Conservation (phyloP, 2,888 invertebrate species). For the Lordiphosa andalusiaca region DNA sequence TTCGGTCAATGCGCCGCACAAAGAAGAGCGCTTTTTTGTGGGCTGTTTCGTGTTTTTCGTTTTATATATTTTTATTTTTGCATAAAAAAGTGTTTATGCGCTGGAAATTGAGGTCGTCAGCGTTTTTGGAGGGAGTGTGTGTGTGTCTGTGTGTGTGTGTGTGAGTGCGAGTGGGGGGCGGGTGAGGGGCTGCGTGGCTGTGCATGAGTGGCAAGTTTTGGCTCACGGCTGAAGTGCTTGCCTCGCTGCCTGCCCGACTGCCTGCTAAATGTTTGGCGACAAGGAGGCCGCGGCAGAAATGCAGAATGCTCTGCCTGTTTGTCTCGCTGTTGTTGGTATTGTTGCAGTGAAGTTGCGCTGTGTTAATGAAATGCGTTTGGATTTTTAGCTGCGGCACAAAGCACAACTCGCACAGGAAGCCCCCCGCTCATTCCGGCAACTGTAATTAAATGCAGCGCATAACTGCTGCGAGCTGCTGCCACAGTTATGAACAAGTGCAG, state of each 20-base stretch:
- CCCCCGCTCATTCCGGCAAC: slow-evolving; percentile 21
- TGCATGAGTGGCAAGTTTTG: slow-evolving; percentile 47
- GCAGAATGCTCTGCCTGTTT: slow-evolving; percentile 34
- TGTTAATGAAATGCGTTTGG: slow-evolving; percentile 72
- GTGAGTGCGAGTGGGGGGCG: neutral
- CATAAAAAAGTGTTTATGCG: slow-evolving; percentile 57
- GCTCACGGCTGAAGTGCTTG: slow-evolving; percentile 60
- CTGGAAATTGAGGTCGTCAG: slow-evolving; percentile 63
- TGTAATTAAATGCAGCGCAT: slow-evolving; percentile 52
- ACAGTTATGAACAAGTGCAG: slow-evolving; percentile 47
- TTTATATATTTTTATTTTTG: slow-evolving; percentile 20
- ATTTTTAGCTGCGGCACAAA: slow-evolving; percentile 55
- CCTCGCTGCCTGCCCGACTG: slow-evolving; percentile 5
- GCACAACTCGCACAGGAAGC: slow-evolving; percentile 41
- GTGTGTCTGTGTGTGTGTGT: slow-evolving; percentile 13
- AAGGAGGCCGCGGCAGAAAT: slow-evolving; percentile 40
- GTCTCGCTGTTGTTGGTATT: slow-evolving; percentile 31
- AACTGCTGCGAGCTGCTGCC: slow-evolving; percentile 39
- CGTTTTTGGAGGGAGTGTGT: slow-evolving; percentile 29
- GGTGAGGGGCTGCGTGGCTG: slow-evolving; percentile 13
- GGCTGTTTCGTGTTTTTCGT: too few relatives aligned
- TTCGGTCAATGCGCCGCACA: slow-evolving; percentile 50
- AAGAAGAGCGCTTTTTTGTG: slow-evolving; percentile 42
- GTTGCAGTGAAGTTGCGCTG: slow-evolving; percentile 44
- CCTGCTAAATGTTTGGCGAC: slow-evolving; percentile 60